A percentile compares a stretch with the other conserved stretches of the same genome.
These are phyloP conservation scores for Drosophila fungiperda DNA, from an alignment of 2,888 invertebrate species.

Conservation along the genomic window DNA sequence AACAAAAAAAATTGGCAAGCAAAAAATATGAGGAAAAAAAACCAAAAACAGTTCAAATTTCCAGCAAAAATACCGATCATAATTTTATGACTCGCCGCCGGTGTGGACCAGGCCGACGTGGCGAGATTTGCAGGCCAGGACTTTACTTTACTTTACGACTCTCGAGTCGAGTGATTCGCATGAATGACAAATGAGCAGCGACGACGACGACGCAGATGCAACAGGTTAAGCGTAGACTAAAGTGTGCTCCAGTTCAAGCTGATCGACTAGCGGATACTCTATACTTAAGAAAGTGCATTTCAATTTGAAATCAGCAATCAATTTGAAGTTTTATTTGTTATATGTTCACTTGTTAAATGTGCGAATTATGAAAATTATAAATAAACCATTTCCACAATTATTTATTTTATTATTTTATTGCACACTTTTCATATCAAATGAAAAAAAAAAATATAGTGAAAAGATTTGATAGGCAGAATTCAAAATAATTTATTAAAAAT, in stretches of 20 bases:
- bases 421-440: too few relatives aligned
- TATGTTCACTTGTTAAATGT: too few relatives aligned
- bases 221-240: constrained; percentile 59
- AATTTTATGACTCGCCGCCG: constrained; percentile 64
- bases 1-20: constrained; percentile 31
- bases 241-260: background rate
- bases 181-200: constrained; percentile 80
- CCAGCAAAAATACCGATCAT: constrained; percentile 76
- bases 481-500: too few relatives aligned
- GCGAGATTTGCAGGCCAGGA: constrained; percentile 46
- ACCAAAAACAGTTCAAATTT: constrained; percentile 58
- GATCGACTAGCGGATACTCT: background rate
- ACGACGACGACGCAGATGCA: constrained; percentile 52
- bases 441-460: too few relatives aligned
- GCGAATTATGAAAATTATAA: too few relatives aligned
- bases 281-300: background rate
- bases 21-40: constrained; percentile 44
- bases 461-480: too few relatives aligned
- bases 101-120: constrained; percentile 10
- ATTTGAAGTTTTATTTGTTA: background rate
- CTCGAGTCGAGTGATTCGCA: constrained; percentile 72
- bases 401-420: background rate
- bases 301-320: background rate
- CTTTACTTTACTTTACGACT: constrained; percentile 65
- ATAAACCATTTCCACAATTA: too few relatives aligned